Percentiles rank a stretch among this genome's conserved stretches.
phyloP scores from a whole-genome alignment of 2,113 vertebrate genomes.

The Neomonachus schauinslandi region DNA sequence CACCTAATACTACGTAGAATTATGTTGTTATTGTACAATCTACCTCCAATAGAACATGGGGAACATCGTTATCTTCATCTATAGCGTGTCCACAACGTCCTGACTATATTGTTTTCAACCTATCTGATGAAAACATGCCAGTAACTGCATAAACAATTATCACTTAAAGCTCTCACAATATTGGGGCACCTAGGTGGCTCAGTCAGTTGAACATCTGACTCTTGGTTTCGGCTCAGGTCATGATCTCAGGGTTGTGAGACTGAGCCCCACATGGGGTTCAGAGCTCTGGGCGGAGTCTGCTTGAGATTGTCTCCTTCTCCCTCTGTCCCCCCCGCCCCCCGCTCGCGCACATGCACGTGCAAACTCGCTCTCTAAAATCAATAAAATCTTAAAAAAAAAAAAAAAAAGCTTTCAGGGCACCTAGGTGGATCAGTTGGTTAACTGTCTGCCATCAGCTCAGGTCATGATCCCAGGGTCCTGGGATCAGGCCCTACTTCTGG shows the following conservation, averaged over 20 bases:
- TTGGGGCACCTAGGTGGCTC: neutral
- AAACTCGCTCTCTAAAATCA: neutral
- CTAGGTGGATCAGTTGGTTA: no score
- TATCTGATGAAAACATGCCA: conserved; percentile 12
- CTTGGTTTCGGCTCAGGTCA: neutral
- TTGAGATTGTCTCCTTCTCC: neutral
- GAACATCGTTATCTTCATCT: neutral
- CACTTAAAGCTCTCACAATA: neutral
- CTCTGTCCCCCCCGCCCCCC: neutral
- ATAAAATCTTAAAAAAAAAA: neutral
- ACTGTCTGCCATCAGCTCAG: no score
- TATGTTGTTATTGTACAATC: neutral
- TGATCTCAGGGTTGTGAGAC: neutral
- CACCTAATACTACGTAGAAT: neutral
- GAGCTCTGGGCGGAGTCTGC: neutral
- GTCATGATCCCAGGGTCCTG: no score
- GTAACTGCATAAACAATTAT: neutral
- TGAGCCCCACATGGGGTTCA: neutral
- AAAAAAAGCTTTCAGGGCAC: neutral
- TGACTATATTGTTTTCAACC: neutral
- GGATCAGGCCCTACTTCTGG: no score
- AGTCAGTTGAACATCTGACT: neutral
- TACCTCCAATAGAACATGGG: neutral
- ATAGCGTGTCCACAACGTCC: neutral
- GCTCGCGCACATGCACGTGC: neutral